Evolutionary conservation across 1,140 invertebrate species (phyloP).

Genomic region (Aculops lycopersici): DNA sequence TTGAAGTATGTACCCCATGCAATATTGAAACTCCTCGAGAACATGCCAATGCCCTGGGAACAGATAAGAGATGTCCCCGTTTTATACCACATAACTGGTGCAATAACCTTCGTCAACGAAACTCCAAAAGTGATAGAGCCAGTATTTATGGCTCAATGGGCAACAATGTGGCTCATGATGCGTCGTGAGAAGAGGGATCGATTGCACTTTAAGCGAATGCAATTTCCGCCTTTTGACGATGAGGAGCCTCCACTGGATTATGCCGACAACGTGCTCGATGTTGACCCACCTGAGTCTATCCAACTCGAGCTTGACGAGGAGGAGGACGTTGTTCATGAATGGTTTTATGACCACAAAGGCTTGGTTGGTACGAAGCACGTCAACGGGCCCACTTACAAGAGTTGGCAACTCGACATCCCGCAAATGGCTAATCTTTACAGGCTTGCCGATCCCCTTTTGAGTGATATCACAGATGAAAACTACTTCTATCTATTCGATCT

Average conservation of each 20-base stretch:
- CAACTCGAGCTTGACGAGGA: constrained; percentile 90
- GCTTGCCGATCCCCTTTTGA: constrained; percentile 85
- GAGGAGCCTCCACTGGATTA: constrained; percentile 98
- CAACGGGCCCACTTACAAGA: constrained; percentile 82
- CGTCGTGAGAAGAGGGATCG: constrained; percentile 87
- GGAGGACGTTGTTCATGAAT: constrained; percentile 33
- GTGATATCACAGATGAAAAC: constrained; percentile 89
- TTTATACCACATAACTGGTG: constrained; percentile 86
- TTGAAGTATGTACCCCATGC: constrained; percentile 99
- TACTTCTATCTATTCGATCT: constrained; percentile 98
- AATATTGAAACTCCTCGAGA: constrained; percentile 87
- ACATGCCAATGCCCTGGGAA: constrained; percentile 99
- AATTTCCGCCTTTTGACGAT: constrained; percentile 98
- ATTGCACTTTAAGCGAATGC: constrained; percentile 93
- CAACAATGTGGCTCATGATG: constrained; percentile 99
- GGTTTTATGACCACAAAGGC: constrained; percentile 98
- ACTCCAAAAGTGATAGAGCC: constrained; percentile 99
- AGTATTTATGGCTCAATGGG: constrained; percentile 97
- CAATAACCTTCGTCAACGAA: constrained; percentile 99
- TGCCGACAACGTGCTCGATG: constrained; percentile 92
- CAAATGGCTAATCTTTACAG: constrained; percentile 91
- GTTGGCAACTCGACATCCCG: constrained; percentile 73
- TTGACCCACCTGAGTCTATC: constrained; percentile 91
- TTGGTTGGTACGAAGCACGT: constrained; percentile 65
- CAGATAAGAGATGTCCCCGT: constrained; percentile 94